Base-by-base conservation (phyloP, 2,113 vertebrate genomes). In the Xyliphius kryptos region DNA sequence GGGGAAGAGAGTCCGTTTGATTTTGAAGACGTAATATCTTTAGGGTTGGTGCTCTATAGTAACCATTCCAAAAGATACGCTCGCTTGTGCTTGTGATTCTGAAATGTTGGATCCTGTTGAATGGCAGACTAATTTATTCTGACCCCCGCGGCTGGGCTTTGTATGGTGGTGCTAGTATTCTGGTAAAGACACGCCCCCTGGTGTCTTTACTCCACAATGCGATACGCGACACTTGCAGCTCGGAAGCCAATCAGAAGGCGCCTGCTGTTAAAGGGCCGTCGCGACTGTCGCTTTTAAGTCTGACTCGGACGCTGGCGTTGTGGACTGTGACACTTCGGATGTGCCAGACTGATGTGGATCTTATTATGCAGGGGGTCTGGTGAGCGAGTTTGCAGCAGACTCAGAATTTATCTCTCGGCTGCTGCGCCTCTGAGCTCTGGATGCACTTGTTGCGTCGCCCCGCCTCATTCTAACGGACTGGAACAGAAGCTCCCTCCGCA, bases 371-470 rank as follows among this genome's bases (percentile, higher is more conserved):
- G 51, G 32, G 4, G 55, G 61, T 52, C 56, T 61, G 68, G 43
- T 62, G 44, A 56, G 43, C 44, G 41, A 55, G 22, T 17, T 58
- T 32, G 32, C 11, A 32, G 1, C 16, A 46, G 64, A 11, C 37
- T 55, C 44, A 43, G 37, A 56, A 53, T 19, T 55, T 5, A 20
- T 48, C 16, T 41, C 37, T 56, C 40, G 57, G 56, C n/a, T n/a
- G n/a, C n/a, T 67, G 44, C 62, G 52, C 40, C 19, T 54, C n/a
- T 20, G 40, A 13, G 48, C 9, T 53, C 49, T 68, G 40, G 14
- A 41, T 56, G 60, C 76, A 77, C 76, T 73, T 77, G 76, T 77
- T 77, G 76, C 73, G 21, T 57, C 36, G 22, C 37, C 32, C 67
- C 36, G 26, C 16, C 50, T 36, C 37, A 26, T 40, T 58, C 51